Evolutionary conservation across 1,140 invertebrate species (phyloP).

Genomic region (Bombus turneri): DNA sequence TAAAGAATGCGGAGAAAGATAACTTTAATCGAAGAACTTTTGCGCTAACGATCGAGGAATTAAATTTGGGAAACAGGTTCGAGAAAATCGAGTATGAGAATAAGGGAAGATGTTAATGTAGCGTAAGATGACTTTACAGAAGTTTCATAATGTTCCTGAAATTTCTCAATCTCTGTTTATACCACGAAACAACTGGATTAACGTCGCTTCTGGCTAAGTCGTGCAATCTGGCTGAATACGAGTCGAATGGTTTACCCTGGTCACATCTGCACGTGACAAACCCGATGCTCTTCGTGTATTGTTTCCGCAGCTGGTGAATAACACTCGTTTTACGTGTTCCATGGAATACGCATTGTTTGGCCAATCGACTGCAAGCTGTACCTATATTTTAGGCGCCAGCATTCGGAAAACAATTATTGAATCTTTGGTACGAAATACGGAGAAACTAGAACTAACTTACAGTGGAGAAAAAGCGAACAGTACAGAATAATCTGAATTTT

Average conservation of each 20-base stretch:
- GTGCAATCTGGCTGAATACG: slow-evolving; percentile 11
- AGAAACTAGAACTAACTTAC: neutral
- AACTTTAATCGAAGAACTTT: no score
- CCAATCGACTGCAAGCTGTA: neutral
- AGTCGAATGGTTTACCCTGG: neutral
- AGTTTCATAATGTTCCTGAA: neutral
- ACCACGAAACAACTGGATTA: slow-evolving; percentile 6
- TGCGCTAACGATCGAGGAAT: no score
- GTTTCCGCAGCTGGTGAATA: neutral
- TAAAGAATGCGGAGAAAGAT: no score
- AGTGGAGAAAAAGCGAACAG: no score
- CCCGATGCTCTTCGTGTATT: neutral
- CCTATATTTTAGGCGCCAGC: neutral
- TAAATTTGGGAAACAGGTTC: neutral
- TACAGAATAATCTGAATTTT: no score
- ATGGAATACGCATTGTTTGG: neutral
- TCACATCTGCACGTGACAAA: slow-evolving; percentile 24
- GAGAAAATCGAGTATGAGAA: neutral
- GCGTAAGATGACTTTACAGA: neutral
- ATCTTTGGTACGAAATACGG: neutral
- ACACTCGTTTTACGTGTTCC: neutral
- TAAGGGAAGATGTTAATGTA: neutral
- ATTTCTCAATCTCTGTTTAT: neutral
- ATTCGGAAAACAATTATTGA: neutral
- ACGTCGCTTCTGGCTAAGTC: slow-evolving; percentile 7